These are phyloP conservation scores for Tubiluchus corallicola DNA, from an alignment of 2,888 invertebrate genomes.

Conservation along the genomic window DNA sequence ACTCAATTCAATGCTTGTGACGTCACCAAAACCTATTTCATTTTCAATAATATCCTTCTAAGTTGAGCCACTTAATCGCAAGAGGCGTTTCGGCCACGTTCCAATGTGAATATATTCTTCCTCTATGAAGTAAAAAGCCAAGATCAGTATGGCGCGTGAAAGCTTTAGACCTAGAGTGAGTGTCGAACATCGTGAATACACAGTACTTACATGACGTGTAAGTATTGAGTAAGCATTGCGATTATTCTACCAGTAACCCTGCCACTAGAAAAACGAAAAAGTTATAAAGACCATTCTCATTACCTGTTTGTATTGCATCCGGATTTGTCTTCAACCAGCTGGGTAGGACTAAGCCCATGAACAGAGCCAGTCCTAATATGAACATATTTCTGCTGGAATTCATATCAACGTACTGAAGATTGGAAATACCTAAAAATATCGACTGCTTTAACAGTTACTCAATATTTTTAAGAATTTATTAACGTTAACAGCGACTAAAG, in stretches of 20 bases:
- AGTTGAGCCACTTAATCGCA: no score
- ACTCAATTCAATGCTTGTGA: no score
- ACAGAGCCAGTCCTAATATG: constrained; percentile 66
- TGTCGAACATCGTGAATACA: no score
- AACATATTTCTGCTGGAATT: constrained; percentile 69
- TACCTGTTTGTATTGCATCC: constrained; percentile 4
- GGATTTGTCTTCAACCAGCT: constrained; percentile 17
- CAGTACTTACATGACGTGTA: no score
- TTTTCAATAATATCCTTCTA: no score
- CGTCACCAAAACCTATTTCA: no score
- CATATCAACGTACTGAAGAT: constrained; percentile 58
- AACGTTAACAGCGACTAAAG: constrained; percentile 1
- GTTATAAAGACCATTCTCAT: neutral
- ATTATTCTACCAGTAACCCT: constrained; percentile 14
- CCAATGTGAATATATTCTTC: no score
- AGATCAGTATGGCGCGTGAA: no score
- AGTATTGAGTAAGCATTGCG: constrained; percentile 19
- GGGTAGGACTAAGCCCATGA: constrained; percentile 48
- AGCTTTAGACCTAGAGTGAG: no score
- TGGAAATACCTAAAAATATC: constrained; percentile 36
- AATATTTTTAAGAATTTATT: neutral
- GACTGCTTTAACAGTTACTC: neutral
- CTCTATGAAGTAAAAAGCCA: no score
- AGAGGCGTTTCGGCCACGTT: no score
- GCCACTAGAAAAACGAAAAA: constrained; percentile 8